Evolutionary conservation across 2,113 vertebrate species (phyloP).

Genomic region (Halcyon malimbica): DNA sequence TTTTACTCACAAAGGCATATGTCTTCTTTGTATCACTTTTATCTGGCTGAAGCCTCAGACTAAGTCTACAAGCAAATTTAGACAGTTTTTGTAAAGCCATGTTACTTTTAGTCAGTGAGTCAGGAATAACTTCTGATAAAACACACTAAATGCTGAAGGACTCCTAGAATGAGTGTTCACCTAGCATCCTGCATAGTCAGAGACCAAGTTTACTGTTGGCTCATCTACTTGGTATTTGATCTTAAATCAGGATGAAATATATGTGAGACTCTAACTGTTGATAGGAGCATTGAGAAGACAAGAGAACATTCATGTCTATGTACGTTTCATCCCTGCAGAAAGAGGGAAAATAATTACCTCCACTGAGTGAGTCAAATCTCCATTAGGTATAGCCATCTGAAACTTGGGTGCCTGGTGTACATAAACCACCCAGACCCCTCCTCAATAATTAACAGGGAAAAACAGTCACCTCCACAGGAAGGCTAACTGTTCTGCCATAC

Average conservation of each 20-base stretch:
- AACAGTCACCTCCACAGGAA: neutral
- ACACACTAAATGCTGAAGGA: neutral
- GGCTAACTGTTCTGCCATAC: accelerated
- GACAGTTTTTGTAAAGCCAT: neutral
- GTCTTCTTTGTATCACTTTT: neutral
- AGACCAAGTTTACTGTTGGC: neutral
- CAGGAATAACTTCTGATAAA: neutral
- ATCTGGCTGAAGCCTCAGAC: neutral
- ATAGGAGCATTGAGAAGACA: neutral
- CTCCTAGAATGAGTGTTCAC: neutral
- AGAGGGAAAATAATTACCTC: neutral
- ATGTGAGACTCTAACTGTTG: neutral
- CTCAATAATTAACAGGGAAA: neutral
- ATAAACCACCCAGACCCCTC: accelerated
- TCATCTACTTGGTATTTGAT: neutral
- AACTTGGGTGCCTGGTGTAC: neutral
- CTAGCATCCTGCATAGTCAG: neutral
- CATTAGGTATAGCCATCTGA: neutral
- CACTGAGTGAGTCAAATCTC: neutral
- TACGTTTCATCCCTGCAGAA: neutral
- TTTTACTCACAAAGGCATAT: neutral
- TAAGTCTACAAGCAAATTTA: neutral
- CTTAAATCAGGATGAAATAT: neutral
- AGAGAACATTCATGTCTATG: neutral
- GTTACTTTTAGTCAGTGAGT: neutral